These are phyloP conservation scores for Priocnemis perturbator DNA, from an alignment of 2,888 invertebrate genomes.

Conservation along the genomic window DNA sequence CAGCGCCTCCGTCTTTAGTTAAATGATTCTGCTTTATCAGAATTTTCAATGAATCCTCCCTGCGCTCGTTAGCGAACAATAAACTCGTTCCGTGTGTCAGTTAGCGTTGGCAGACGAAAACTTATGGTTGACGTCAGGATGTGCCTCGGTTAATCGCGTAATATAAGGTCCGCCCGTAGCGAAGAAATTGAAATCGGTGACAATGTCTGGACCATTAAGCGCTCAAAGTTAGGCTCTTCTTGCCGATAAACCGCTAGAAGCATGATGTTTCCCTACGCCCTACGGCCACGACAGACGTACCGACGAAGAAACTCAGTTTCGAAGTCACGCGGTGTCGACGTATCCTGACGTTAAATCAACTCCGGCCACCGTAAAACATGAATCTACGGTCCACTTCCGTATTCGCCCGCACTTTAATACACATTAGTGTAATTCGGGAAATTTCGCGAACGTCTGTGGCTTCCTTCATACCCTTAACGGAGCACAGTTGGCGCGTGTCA, in stretches of 20 bases:
- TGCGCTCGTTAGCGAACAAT: conserved; percentile 8
- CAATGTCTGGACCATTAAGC: conserved; percentile 40
- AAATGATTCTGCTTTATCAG: conserved; percentile 21
- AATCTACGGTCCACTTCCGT: conserved; percentile 17
- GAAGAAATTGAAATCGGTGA: conserved; percentile 1
- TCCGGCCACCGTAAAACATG: conserved; percentile 30
- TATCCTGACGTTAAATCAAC: conserved; percentile 37
- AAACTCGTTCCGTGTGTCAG: neutral
- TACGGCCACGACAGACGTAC: conserved; percentile 47
- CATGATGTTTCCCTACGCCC: conserved; percentile 46
- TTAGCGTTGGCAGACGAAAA: neutral
- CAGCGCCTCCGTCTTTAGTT: no score
- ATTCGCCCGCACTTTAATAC: conserved; percentile 2
- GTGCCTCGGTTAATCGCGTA: neutral
- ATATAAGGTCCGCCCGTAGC: neutral
- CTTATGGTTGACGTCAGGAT: no score
- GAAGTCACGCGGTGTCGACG: conserved; percentile 32
- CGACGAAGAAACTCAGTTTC: conserved; percentile 39
- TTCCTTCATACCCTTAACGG: no score
- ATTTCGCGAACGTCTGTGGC: no score
- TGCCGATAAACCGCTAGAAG: conserved; percentile 26
- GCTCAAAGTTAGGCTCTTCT: conserved; percentile 48
- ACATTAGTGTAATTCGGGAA: no score
- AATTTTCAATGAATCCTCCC: conserved; percentile 11
- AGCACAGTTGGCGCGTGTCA: no score